phyloP scores from a whole-genome alignment of 2,113 vertebrate species.

The Eleginops maclovinus region DNA sequence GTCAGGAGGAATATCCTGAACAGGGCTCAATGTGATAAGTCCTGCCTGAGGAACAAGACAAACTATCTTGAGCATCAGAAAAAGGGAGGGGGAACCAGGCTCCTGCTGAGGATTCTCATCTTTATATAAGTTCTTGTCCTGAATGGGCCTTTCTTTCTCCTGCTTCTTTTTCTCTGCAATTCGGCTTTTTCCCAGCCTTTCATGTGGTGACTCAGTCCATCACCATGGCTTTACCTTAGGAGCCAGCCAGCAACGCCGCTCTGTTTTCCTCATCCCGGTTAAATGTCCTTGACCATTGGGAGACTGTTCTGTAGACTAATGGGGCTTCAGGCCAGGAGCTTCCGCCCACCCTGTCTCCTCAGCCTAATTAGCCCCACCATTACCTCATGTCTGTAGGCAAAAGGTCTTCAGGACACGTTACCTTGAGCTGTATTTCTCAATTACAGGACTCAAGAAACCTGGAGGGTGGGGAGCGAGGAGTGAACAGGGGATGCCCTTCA shows the following conservation, averaged over 20 bases:
- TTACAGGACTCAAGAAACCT: slow-evolving; percentile 29
- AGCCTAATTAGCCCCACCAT: slow-evolving; percentile 69
- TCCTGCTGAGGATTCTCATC: slow-evolving; percentile 63
- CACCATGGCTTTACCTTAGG: slow-evolving; percentile 35
- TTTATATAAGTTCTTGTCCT: slow-evolving; percentile 25
- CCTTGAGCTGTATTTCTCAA: slow-evolving; percentile 68
- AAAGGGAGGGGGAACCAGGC: slow-evolving; percentile 26
- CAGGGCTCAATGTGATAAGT: slow-evolving; percentile 33
- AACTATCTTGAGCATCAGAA: slow-evolving; percentile 59
- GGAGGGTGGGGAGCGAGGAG: not conserved
- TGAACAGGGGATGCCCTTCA: slow-evolving; percentile 57
- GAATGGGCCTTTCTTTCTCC: slow-evolving; percentile 45
- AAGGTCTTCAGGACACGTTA: slow-evolving; percentile 63
- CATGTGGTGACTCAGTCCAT: slow-evolving; percentile 68
- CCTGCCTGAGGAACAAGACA: slow-evolving; percentile 50
- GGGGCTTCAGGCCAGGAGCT: slow-evolving; percentile 52
- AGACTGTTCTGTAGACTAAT: slow-evolving; percentile 55
- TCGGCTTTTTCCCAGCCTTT: slow-evolving; percentile 55
- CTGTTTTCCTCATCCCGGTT: slow-evolving; percentile 71
- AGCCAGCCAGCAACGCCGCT: slow-evolving; percentile 51
- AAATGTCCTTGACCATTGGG: slow-evolving; percentile 67
- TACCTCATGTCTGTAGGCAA: slow-evolving; percentile 78
- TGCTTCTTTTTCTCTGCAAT: slow-evolving; percentile 24
- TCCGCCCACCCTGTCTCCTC: slow-evolving; percentile 65
- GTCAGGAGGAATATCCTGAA: slow-evolving; percentile 55